Percentiles rank a stretch among this genome's conserved stretches.
Evolutionary conservation across 2,797 vertebrate species (phyloP).

Genomic region (Sebastes vulpes): DNA sequence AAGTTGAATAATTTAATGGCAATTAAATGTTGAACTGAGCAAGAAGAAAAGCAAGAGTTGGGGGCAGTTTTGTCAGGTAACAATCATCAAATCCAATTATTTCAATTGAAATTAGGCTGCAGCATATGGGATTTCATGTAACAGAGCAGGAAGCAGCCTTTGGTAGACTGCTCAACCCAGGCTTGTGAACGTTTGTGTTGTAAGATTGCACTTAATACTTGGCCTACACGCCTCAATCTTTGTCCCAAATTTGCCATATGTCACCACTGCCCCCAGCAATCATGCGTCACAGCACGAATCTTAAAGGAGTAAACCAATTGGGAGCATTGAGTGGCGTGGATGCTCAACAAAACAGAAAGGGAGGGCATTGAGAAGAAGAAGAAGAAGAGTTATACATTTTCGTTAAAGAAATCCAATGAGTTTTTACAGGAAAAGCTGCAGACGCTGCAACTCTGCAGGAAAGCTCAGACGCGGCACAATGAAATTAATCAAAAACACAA

Average conservation of each 20-base stretch:
- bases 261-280: conserved; percentile 57
- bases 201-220: conserved; percentile 30
- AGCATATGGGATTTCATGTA: background rate
- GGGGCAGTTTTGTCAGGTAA: conserved; percentile 33
- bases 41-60: background rate
- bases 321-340: conserved; percentile 20
- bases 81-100: background rate
- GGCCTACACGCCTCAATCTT: conserved; percentile 36
- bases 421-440: conserved; percentile 58
- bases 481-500: conserved; percentile 76
- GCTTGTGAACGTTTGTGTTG: background rate
- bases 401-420: conserved; percentile 41
- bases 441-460: conserved; percentile 54
- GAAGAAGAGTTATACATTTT: conserved; percentile 17
- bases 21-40: background rate
- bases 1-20: background rate
- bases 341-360: background rate
- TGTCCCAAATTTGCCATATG: conserved; percentile 72
- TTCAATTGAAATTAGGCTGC: conserved; percentile 7
- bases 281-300: conserved; percentile 13
- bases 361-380: background rate
- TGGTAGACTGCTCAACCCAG: background rate
- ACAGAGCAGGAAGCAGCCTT: conserved; percentile 8
- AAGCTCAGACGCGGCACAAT: conserved; percentile 55
- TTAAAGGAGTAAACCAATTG: conserved; percentile 37